These are phyloP conservation scores for Carpatolechia fugitivella DNA, from an alignment of 2,888 invertebrate species.

Conservation along the genomic window DNA sequence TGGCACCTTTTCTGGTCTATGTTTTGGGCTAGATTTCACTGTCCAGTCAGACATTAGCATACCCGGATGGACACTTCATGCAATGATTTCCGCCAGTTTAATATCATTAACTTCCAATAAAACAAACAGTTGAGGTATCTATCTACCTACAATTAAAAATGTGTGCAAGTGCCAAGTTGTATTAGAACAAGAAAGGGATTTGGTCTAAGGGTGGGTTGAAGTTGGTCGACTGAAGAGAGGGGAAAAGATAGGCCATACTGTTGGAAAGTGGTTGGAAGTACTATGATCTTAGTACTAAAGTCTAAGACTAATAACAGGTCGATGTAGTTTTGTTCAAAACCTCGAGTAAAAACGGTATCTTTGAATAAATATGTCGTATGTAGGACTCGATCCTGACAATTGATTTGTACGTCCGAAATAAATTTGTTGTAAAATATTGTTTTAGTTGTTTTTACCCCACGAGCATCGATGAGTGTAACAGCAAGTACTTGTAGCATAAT, in stretches of 20 bases:
- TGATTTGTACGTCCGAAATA: slow-evolving; percentile 15
- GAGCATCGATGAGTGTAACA: slow-evolving; percentile 21
- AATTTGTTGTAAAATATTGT: slow-evolving; percentile 26
- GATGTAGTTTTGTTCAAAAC: not conserved
- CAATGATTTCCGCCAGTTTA: no score
- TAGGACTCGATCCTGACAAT: not conserved
- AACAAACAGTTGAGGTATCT: no score
- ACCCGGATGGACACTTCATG: no score
- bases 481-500: slow-evolving; percentile 18
- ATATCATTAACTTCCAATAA: no score
- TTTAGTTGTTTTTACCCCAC: slow-evolving; percentile 22
- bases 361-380: slow-evolving; percentile 8
- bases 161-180: not conserved
- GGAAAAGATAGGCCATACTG: no score
- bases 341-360: slow-evolving; percentile 7
- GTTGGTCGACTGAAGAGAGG: no score
- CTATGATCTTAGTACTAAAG: no score
- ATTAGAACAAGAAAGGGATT: no score
- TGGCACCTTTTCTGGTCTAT: slow-evolving; percentile 4
- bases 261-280: no score
- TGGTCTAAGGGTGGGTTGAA: no score
- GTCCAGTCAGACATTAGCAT: not conserved
- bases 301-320: no score
- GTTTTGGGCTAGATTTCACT: slow-evolving; percentile 1
- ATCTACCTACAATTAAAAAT: no score